Base-by-base conservation (phyloP, 2,113 vertebrate species). In the Pycnonotus jocosus region DNA sequence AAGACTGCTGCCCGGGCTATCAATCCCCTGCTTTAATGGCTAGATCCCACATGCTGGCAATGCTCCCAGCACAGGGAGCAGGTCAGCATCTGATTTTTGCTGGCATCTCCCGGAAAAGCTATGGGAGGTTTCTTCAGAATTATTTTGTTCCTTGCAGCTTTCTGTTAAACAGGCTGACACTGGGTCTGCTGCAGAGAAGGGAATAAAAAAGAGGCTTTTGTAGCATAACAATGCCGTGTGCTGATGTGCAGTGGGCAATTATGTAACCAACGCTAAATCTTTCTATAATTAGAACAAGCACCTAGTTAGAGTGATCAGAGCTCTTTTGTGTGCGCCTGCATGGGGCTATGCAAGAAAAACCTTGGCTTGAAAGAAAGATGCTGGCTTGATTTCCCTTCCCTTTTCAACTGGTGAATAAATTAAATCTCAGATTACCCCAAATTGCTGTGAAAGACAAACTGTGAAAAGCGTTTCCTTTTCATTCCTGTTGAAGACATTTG, bases 251-350 rank as follows among this genome's bases (percentile, higher is more conserved):
- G 91, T 51, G 92, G 91, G 97, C 97, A 97, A 97, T 98, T 98
- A 97, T 78, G 70, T 93, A 98, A 98, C 94, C 96, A 97, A 95
- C 19, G 77, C 96, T 97, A 96, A 98, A 95, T 86, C 86, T 95
- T 97, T 97, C 97, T 97, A 98, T 97, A 98, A 98, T 98, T 98
- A 98, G 97, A 97, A 91, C 66, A 76, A 96, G 94, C 94, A 96
- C 96, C 88, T 95, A 97, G 93, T 72, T 31, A 70, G 76, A 95
- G 77, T 87, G 93, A 97, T 97, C 95, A 97, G 86, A 94, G 76
- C n/a, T 86, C 92, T 93, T 98, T 98, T 98, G 97, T 98, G 97
- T 94, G 86, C 50, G 86, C 69, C 95, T 95, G 94, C 89, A 94
- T 53, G 21, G 56, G 74, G 47, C 65, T 57, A 14, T 17, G 40